phyloP scores from a whole-genome alignment of 2,113 vertebrate species.

The Centropristis striata region DNA sequence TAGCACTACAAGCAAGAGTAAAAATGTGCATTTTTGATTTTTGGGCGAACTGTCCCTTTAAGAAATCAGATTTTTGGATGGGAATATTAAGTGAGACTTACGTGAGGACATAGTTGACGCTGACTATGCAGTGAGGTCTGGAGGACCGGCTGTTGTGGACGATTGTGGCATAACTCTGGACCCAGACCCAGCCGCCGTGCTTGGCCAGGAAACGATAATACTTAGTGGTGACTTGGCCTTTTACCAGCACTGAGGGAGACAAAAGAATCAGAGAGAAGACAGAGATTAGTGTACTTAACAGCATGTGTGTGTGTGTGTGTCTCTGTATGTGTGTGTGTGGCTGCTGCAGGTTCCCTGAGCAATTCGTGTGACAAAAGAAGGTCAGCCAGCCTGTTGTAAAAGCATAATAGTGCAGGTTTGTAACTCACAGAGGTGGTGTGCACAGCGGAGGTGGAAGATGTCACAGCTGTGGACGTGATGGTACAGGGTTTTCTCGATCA shows the following conservation, averaged over 20 bases:
- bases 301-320: slow-evolving; percentile 30
- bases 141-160: slow-evolving; percentile 99
- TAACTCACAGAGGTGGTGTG: slow-evolving; percentile 96
- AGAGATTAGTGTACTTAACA: slow-evolving; percentile 40
- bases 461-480: slow-evolving; percentile 98
- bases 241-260: slow-evolving; percentile 92
- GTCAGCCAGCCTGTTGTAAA: slow-evolving; percentile 35
- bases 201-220: slow-evolving; percentile 98
- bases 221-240: slow-evolving; percentile 98
- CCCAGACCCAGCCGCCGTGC: slow-evolving; percentile 98
- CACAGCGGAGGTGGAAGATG: slow-evolving; percentile 97
- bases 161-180: slow-evolving; percentile 98
- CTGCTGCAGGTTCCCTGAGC: slow-evolving; percentile 41
- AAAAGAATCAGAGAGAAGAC: slow-evolving; percentile 50
- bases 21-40: too few relatives aligned
- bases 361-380: slow-evolving; percentile 17
- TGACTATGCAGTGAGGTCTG: slow-evolving; percentile 97
- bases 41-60: too few relatives aligned
- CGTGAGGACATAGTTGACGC: slow-evolving; percentile 99
- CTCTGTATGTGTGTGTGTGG: slow-evolving; percentile 5
- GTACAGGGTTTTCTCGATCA: slow-evolving; percentile 99
- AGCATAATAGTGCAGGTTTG: slow-evolving; percentile 48
- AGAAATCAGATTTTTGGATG: background rate
- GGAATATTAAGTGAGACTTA: slow-evolving; percentile 83
- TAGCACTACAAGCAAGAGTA: too few relatives aligned